Percentiles rank a stretch among this genome's conserved stretches.
phyloP scores from a whole-genome alignment of 2,797 vertebrate genomes.

The Neoniphon sammara region DNA sequence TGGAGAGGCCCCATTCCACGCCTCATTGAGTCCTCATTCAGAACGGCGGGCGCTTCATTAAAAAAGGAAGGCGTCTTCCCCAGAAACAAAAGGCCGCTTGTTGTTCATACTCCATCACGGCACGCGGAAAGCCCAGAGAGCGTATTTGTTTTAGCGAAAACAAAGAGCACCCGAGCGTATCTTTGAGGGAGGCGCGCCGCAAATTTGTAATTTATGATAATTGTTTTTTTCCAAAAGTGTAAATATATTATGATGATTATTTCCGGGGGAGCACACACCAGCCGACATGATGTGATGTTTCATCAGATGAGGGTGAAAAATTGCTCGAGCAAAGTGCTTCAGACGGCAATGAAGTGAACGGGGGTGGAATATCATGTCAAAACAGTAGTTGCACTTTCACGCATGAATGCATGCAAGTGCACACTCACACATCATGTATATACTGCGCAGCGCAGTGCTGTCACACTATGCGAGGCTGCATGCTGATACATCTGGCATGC shows the following conservation, averaged over 20 bases:
- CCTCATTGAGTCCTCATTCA: conserved; percentile 75
- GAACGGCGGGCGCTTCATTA: conserved; percentile 72
- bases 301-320: conserved; percentile 50
- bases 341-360: conserved; percentile 14
- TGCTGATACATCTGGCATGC: background rate
- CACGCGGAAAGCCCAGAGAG: conserved; percentile 22
- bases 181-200: conserved; percentile 23
- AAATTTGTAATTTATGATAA: conserved; percentile 75
- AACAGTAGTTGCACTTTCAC: conserved; percentile 50
- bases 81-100: conserved; percentile 35
- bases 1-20: conserved; percentile 69
- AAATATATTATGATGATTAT: conserved; percentile 67
- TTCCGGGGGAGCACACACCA: conserved; percentile 38
- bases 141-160: conserved; percentile 64
- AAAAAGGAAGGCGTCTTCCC: conserved; percentile 58
- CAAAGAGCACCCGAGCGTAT: conserved; percentile 50
- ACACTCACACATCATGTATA: background rate
- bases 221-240: conserved; percentile 64
- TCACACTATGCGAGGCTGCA: too few relatives aligned
- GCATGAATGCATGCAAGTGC: conserved; percentile 20
- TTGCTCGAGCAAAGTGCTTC: conserved; percentile 20
- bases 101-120: conserved; percentile 68
- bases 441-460: background rate
- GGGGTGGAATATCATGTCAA: conserved; percentile 35
- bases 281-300: conserved; percentile 34